Conservation (phyloP, 2,888 invertebrate species). For the Galeruca laticollis region DNA sequence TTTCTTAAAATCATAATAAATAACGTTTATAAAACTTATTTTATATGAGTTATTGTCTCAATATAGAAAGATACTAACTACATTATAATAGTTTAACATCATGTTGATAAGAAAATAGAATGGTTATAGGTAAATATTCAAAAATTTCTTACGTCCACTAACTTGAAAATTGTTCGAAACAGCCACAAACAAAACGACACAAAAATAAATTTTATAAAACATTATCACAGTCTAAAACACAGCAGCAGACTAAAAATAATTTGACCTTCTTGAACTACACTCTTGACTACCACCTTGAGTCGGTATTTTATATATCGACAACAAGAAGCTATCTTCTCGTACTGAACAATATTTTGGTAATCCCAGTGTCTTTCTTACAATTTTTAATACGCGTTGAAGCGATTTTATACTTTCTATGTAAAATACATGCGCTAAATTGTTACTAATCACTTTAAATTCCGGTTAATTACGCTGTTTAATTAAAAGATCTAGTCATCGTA, state of each 20-base stretch:
- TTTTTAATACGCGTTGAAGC: neutral
- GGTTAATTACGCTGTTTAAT: neutral
- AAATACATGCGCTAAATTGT: neutral
- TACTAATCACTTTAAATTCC: neutral
- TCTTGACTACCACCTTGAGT: slow-evolving; percentile 8
- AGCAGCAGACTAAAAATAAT: slow-evolving; percentile 8
- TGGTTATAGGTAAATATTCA: neutral
- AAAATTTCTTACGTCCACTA: slow-evolving; percentile 23
- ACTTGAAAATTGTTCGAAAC: slow-evolving; percentile 1
- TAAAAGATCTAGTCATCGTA: neutral
- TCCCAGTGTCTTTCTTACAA: neutral
- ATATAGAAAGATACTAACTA: too few species aligned
- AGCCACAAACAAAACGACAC: slow-evolving; percentile 13
- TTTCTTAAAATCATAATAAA: too few species aligned
- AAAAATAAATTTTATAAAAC: slow-evolving; percentile 13
- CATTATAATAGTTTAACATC: too few species aligned
- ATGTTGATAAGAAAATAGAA: too few species aligned
- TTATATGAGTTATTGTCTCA: too few species aligned
- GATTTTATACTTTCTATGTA: neutral
- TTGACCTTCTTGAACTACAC: slow-evolving; percentile 32
- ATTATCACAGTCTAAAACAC: slow-evolving; percentile 21
- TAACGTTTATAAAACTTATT: too few species aligned
- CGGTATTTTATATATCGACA: slow-evolving; percentile 27
- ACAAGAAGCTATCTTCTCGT: neutral
- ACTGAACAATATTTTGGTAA: slow-evolving; percentile 8